These are phyloP conservation scores for Latrodectus elegans DNA, from an alignment of 2,888 invertebrate species.

Conservation along the genomic window DNA sequence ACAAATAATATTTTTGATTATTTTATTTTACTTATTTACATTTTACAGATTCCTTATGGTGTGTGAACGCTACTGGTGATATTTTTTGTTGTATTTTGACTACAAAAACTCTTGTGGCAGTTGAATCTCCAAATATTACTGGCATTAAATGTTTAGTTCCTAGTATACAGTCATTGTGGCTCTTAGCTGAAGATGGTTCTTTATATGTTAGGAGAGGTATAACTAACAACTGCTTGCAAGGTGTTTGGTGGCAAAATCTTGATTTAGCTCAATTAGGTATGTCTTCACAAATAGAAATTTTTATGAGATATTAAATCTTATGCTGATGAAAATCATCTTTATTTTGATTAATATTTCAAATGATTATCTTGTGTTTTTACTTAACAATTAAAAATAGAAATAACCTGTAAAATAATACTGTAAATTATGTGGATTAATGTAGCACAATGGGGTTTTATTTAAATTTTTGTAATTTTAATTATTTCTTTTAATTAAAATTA, in stretches of 20 bases:
- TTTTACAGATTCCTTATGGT: slow-evolving; percentile 75
- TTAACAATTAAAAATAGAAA: no score
- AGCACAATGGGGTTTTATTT: no score
- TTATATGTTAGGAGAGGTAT: slow-evolving; percentile 76
- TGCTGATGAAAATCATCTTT: no score
- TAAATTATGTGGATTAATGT: no score
- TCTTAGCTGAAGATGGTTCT: slow-evolving; percentile 75
- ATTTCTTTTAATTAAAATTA: no score
- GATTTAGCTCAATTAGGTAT: slow-evolving; percentile 76
- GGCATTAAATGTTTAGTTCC: slow-evolving; percentile 74
- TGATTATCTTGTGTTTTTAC: no score
- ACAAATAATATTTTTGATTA: no score
- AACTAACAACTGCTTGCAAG: slow-evolving; percentile 74
- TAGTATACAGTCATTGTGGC: slow-evolving; percentile 76
- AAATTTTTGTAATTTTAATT: no score
- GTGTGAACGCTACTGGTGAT: slow-evolving; percentile 75
- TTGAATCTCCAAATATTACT: slow-evolving; percentile 70
- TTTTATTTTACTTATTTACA: slow-evolving; percentile 6
- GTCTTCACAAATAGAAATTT: slow-evolving; percentile 1
- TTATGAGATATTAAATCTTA: no score
- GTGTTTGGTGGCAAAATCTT: slow-evolving; percentile 76
- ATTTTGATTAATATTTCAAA: no score
- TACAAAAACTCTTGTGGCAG: slow-evolving; percentile 70
- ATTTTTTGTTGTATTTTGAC: slow-evolving; percentile 74
- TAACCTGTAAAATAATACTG: no score